Evolutionary conservation across 2,113 vertebrate species (phyloP).

Genomic region (Turdus rufiventris): DNA sequence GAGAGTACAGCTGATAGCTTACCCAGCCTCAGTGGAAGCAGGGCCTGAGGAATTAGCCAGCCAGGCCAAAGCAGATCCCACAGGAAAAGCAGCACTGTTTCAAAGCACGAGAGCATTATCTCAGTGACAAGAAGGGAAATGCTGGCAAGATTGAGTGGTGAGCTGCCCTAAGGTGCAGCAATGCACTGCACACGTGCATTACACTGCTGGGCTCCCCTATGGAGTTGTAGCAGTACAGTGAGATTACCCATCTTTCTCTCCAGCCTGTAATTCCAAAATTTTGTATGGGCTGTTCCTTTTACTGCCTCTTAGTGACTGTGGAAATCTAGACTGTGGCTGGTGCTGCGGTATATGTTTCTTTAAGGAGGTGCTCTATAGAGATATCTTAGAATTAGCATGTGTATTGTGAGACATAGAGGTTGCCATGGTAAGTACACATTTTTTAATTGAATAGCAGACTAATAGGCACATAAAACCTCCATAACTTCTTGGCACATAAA

Average conservation of each 20-base stretch:
- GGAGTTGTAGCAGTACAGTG: neutral
- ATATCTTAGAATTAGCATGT: conserved; percentile 54
- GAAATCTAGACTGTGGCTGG: neutral
- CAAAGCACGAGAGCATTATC: neutral
- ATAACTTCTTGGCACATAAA: conserved; percentile 68
- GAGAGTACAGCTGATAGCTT: neutral
- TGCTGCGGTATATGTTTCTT: conserved; percentile 39
- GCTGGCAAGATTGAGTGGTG: neutral
- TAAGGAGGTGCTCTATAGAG: conserved; percentile 60
- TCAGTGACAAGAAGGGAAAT: neutral
- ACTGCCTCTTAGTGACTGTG: neutral
- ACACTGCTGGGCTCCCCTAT: neutral
- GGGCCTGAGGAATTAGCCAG: neutral
- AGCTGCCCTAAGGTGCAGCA: neutral
- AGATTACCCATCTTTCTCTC: neutral
- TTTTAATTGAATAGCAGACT: conserved; percentile 73
- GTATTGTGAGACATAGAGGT: conserved; percentile 51
- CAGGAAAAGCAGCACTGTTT: neutral
- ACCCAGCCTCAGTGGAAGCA: neutral
- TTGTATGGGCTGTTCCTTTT: neutral
- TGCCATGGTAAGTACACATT: conserved; percentile 66
- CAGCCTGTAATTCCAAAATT: neutral
- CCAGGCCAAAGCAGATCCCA: neutral
- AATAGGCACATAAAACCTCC: conserved; percentile 72
- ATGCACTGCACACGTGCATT: accelerated